A percentile compares a stretch with the other conserved stretches of the same genome.
These are phyloP conservation scores for Micromys minutus DNA, from an alignment of 2,113 vertebrate species.

Conservation along the genomic window DNA sequence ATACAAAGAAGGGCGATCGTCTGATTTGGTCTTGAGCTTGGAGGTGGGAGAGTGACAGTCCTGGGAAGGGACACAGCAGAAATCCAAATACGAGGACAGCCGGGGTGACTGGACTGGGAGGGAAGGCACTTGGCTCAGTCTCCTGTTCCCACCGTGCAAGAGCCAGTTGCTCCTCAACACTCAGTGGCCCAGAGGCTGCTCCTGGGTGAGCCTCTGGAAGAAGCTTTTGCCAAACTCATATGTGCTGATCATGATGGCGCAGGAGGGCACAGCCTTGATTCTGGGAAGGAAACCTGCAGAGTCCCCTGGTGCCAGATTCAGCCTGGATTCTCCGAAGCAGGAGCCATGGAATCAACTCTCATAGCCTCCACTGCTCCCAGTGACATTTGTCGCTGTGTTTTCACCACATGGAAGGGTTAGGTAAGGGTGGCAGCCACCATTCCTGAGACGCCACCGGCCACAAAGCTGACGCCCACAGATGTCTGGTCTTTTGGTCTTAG, in stretches of 20 bases:
- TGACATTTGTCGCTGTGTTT: conserved; percentile 94
- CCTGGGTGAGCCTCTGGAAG: no score
- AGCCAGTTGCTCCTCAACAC: no score
- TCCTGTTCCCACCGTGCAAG: no score
- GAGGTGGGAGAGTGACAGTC: no score
- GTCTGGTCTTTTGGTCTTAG: conserved; percentile 86
- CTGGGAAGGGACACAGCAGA: no score
- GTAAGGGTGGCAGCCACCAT: conserved; percentile 92
- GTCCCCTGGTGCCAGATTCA: conserved; percentile 92
- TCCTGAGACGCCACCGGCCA: conserved; percentile 84
- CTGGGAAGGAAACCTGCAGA: conserved; percentile 96
- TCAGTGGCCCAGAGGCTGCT: no score
- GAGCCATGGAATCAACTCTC: conserved; percentile 89
- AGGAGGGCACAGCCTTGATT: conserved; percentile 96
- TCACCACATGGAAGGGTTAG: conserved; percentile 96
- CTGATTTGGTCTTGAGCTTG: no score
- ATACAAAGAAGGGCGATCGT: background rate
- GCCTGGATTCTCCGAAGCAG: conserved; percentile 91
- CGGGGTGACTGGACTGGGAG: no score
- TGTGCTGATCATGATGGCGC: conserved; percentile 97
- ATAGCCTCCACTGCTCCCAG: conserved; percentile 90
- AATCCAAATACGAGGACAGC: no score
- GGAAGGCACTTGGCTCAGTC: no score
- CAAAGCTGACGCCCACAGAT: conserved; percentile 87
- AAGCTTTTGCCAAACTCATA: no score